phyloP scores from a whole-genome alignment of 1,140 invertebrate genomes.

The Ctenoplectra terminalis region DNA sequence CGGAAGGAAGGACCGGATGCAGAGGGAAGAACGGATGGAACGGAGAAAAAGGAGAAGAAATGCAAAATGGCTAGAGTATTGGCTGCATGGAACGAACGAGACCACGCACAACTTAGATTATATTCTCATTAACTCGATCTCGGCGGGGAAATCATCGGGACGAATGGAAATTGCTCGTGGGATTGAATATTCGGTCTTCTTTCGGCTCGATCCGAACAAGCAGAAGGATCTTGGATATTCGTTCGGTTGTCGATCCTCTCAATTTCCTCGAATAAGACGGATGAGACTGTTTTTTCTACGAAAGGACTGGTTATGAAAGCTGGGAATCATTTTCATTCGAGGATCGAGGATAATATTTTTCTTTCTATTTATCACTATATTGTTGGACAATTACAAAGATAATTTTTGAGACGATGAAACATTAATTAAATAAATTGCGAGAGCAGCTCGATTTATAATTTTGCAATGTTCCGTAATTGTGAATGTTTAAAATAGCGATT shows the following conservation, averaged over 20 bases:
- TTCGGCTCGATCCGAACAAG: constrained; percentile 9
- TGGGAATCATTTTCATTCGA: neutral
- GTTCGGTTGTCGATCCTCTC: constrained; percentile 11
- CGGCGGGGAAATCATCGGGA: constrained; percentile 60
- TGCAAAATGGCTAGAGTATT: constrained; percentile 60
- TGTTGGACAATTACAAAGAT: neutral
- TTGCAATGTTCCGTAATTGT: no score
- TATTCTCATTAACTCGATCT: constrained; percentile 76
- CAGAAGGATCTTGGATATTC: constrained; percentile 30
- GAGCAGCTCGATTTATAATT: neutral
- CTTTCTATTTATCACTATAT: neutral
- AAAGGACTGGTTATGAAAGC: neutral
- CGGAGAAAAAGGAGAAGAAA: constrained; percentile 32
- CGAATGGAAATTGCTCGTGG: constrained; percentile 60
- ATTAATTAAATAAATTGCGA: neutral
- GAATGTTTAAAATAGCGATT: no score
- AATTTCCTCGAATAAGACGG: constrained; percentile 29
- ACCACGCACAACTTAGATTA: constrained; percentile 78
- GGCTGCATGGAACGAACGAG: constrained; percentile 65
- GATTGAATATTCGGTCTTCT: constrained; percentile 46
- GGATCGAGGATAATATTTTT: neutral
- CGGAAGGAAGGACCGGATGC: constrained; percentile 64
- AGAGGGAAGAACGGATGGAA: constrained; percentile 54
- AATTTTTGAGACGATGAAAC: neutral
- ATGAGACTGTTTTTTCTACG: constrained; percentile 18